Evolutionary conservation across 2,888 invertebrate species (phyloP).

Genomic region (Coenonympha arcania): DNA sequence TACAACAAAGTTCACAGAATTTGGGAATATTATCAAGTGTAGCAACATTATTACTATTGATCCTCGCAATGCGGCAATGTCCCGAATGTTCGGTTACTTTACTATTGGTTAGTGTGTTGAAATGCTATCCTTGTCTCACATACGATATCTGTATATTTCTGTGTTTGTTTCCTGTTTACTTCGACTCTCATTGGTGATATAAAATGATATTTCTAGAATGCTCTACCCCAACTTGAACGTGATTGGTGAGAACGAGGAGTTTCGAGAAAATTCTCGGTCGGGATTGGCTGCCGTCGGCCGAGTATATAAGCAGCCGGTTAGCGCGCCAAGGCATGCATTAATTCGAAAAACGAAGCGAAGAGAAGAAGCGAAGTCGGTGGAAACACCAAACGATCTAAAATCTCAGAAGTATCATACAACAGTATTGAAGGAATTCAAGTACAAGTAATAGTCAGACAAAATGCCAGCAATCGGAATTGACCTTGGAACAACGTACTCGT

Average conservation of each 20-base stretch:
- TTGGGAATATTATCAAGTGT: background rate
- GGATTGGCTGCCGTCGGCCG: slow-evolving; percentile 37
- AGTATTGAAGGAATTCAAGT: background rate
- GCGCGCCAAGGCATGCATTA: slow-evolving; percentile 54
- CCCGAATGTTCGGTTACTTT: background rate
- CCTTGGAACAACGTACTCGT: slow-evolving; percentile 91
- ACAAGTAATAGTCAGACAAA: slow-evolving; percentile 25
- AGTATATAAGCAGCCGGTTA: slow-evolving; percentile 41
- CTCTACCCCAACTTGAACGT: slow-evolving; percentile 32
- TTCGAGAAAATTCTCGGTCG: slow-evolving; percentile 46
- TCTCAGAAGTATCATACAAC: background rate
- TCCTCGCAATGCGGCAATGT: background rate
- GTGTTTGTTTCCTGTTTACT: slow-evolving; percentile 5
- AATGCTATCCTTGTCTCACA: slow-evolving; percentile 17
- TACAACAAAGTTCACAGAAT: background rate
- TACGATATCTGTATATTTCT: slow-evolving; percentile 2
- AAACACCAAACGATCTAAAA: slow-evolving; percentile 27
- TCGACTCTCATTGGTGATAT: slow-evolving; percentile 35
- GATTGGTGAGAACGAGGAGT: slow-evolving; percentile 39
- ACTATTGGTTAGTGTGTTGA: background rate
- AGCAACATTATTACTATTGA: slow-evolving; percentile 1
- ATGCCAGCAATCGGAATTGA: slow-evolving; percentile 72
- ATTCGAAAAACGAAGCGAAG: slow-evolving; percentile 49
- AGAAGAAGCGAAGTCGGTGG: slow-evolving; percentile 35
- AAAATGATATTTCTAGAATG: slow-evolving; percentile 36